Base-by-base conservation (phyloP, 2,113 vertebrate species). In the Tichodroma muraria region DNA sequence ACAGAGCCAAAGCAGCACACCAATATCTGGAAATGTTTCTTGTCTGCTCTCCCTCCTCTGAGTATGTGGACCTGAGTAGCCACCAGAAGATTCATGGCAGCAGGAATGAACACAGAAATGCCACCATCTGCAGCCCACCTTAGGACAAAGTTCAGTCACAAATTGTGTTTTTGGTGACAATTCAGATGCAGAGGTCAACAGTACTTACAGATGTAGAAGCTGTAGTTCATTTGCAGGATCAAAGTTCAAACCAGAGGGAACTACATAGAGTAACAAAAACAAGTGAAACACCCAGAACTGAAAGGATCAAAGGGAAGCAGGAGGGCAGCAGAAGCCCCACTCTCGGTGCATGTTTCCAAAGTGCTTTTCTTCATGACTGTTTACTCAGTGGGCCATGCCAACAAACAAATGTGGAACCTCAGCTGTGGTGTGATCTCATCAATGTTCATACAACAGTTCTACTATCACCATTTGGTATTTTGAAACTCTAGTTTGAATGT, bases 1-100 rank as follows among this genome's bases (percentile, higher is more conserved):
- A 45, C 19, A 45, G 44, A 45, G 44, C 19, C 44, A 65, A 61
- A 4, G 37, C 3, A 89, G 9, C 6, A 40, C 16, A 49, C 4
- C 0, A 1, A 5, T 19, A 23, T 3, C 17, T 72, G 38, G 16
- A 68, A 72, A 68, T 64, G 12, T 2, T 37, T 20, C 42, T 57
- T 54, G 23, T 75, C 13, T 10, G 8, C 42, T 71, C 13, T 70
- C 13, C 30, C 13, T 71, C 40, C 20, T 49, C 17, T 56, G 10
- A 22, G 10, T 40, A 38, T 21, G 15, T 17, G 8, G 24, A 13
- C n/a, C 22, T 72, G 17, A 28, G 24, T 9, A 45, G 25, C 6
- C 3, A 6, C 20, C 24, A 16, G 11, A 13, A 37, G 18, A 85
- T 2, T 57, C 15, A 40, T 3, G 13, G 25, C 31, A 85, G 18